These are phyloP conservation scores for Lasaia peninsularis DNA, from an alignment of 1,140 invertebrate species.

Conservation along the genomic window DNA sequence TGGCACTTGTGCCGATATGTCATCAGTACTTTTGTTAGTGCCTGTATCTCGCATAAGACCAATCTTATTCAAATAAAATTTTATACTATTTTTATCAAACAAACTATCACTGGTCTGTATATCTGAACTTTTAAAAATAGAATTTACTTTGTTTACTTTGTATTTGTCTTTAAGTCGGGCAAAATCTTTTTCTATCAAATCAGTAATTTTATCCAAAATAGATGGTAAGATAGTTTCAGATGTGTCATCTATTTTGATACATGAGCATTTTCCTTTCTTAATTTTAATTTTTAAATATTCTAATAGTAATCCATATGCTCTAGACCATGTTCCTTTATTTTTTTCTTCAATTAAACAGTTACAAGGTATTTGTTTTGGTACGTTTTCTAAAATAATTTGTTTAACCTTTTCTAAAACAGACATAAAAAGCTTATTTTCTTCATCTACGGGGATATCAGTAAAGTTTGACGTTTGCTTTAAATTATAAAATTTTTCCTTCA, in stretches of 20 bases:
- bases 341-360: conserved; percentile 31
- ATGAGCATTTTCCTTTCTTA: conserved; percentile 46
- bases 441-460: conserved; percentile 33
- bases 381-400: conserved; percentile 48
- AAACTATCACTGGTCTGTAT: not conserved
- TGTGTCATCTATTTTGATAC: conserved; percentile 27
- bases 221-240: conserved; percentile 34
- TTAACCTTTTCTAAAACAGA: conserved; percentile 49
- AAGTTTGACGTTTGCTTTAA: conserved; percentile 37
- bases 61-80: not conserved
- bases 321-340: conserved; percentile 45
- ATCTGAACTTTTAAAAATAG: conserved; percentile 1
- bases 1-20: conserved; percentile 2
- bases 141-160: conserved; percentile 26
- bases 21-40: not conserved
- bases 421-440: conserved; percentile 47
- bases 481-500: conserved; percentile 48
- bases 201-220: conserved; percentile 48
- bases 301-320: conserved; percentile 52
- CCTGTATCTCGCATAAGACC: not conserved
- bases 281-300: conserved; percentile 68
- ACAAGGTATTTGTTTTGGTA: conserved; percentile 34
- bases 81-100: conserved; percentile 10
- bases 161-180: conserved; percentile 45
- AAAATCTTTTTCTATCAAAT: conserved; percentile 63